Base-by-base conservation (phyloP, 2,797 vertebrate species). In the Margarornis squamiger region DNA sequence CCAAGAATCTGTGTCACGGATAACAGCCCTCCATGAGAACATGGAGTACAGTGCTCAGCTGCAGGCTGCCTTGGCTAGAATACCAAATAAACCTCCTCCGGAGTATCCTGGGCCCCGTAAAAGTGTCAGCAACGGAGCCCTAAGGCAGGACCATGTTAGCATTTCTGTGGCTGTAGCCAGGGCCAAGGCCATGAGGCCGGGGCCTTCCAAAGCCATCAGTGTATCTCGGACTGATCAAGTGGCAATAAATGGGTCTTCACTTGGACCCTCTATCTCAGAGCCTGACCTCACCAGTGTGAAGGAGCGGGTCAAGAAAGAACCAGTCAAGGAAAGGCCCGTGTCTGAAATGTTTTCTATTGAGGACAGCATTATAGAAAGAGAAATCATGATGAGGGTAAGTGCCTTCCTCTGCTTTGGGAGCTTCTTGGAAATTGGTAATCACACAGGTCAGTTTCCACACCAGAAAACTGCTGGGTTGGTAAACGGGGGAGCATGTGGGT, bases 311-410 rank as follows among this genome's bases (percentile, higher is more conserved):
- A 99, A 98, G 95, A 99, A 99, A 86, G 99, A 99, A 65, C 99
- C 99, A 0, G 98, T 99, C 66, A 99, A 99, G 97, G 99, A 99
- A 97, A 98, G 99, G 76, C 99, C 99, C 0, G 99, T 99, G 80
- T 99, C 99, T 0, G 99, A 99, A 97, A 99, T 99, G 99, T 99
- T 99, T 95, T 99, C 99, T 78, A 97, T 99, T 23, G 99, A 99
- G 86, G 99, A 99, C 97, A 99, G 99, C 97, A 99, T 99, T 14
- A 99, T 99, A 97, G 99, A 99, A 96, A 98, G 99, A 95, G 99
- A 99, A 96, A 99, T 99, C 79, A 98, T 99, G 95, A 98, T 99
- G 94, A 98, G 99, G 98, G 99, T 99, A 96, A 98, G 98, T 97
- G 75, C 27, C 59, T 74, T 59, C 71, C 55, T 77, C n/a, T 48